Percentiles rank a stretch among this genome's conserved stretches.
Evolutionary conservation across 2,113 vertebrate genomes (phyloP).

Genomic region (Phrynosoma blainvillii): DNA sequence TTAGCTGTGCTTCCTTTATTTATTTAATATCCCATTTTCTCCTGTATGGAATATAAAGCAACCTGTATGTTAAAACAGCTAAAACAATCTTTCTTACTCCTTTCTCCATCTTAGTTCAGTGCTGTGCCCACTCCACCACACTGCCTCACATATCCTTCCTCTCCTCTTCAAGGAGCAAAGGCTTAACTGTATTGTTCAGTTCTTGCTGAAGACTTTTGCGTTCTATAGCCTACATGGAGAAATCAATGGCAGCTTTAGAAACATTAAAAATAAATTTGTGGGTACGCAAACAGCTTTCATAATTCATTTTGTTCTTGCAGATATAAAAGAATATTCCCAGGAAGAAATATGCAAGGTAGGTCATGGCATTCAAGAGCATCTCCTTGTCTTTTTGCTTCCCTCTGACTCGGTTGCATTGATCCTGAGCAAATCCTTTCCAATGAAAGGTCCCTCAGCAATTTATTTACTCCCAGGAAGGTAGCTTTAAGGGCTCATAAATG

Average conservation of each 20-base stretch:
- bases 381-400: background rate
- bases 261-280: background rate
- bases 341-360: slow-evolving; percentile 72
- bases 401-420: background rate
- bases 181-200: background rate
- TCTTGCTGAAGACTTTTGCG: too few species aligned
- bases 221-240: background rate
- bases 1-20: background rate
- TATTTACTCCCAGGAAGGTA: background rate
- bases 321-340: slow-evolving; percentile 66
- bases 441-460: background rate
- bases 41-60: background rate
- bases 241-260: background rate
- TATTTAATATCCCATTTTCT: background rate
- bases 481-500: background rate
- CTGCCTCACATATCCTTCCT: too few species aligned
- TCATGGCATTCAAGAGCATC: background rate
- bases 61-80: background rate
- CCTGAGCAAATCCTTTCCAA: background rate
- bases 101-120: too few species aligned
- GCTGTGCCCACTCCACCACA: too few species aligned
- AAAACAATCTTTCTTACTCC: background rate
- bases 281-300: background rate
- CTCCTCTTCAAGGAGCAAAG: background rate
- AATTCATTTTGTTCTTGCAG: slow-evolving; percentile 44